Conservation (phyloP, 2,888 invertebrate genomes). For the Galerucella pusilla region DNA sequence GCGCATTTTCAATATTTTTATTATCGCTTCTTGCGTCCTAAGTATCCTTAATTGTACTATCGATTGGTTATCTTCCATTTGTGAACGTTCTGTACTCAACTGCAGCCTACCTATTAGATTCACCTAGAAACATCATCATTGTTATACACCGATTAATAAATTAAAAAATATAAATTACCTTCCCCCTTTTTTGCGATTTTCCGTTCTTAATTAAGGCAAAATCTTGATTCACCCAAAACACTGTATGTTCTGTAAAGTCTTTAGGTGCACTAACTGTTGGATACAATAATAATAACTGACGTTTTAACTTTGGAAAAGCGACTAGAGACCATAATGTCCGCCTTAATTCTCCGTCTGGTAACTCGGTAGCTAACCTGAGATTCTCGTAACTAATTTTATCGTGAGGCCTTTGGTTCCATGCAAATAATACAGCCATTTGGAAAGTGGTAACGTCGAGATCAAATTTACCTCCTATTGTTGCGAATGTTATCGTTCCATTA, state of each 20-base stretch:
- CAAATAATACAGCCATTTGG: conserved; percentile 99
- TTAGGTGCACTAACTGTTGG: conserved; percentile 88
- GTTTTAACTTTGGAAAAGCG: conserved; percentile 94
- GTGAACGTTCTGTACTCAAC: conserved; percentile 92
- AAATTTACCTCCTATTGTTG: conserved; percentile 90
- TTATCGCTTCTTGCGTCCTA: conserved; percentile 95
- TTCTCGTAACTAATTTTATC: conserved; percentile 98
- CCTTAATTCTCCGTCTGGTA: conserved; percentile 94
- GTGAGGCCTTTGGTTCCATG: conserved; percentile 96
- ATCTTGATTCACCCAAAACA: conserved; percentile 97
- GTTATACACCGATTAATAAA: not conserved
- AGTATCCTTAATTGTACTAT: conserved; percentile 96
- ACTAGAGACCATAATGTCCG: conserved; percentile 96
- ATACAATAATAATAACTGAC: conserved; percentile 87
- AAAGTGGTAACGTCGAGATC: conserved; percentile 99
- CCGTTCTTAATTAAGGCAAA: conserved; percentile 96
- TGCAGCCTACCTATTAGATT: conserved; percentile 97
- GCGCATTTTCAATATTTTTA: conserved; percentile 98
- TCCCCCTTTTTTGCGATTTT: conserved; percentile 93
- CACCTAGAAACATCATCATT: conserved; percentile 66
- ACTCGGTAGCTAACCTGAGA: conserved; percentile 93
- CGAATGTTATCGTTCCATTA: conserved; percentile 97
- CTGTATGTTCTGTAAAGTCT: conserved; percentile 92
- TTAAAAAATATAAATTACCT: conserved; percentile 65
- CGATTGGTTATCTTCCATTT: conserved; percentile 98